Evolutionary conservation across 1,140 invertebrate species (phyloP), one percentile per base, ranked within the genome.

Genomic region (Cotesia typhae): DNA sequence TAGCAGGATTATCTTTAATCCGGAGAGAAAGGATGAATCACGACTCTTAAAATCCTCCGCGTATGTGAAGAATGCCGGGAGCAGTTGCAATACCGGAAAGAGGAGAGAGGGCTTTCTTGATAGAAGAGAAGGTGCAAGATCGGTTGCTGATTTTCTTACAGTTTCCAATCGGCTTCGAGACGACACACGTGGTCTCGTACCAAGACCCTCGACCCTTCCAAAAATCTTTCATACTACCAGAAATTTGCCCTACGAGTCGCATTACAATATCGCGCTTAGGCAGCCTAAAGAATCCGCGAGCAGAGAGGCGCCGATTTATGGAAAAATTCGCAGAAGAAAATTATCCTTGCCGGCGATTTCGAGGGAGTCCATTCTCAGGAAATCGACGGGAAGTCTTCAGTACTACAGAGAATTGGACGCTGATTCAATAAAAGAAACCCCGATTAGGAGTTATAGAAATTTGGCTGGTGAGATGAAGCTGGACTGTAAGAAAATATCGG

Each of bases 231-330:
- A 81, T 38, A 12, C 77, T n/a, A 59, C 36, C 14, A 80, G 74
- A 28, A 67, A 75, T 1, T n/a, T 57, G 3, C 74, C 65, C 12
- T 1, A 57, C 0, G 55, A 59, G 17, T 36, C 41, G 37, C 10
- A 41, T 47, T 73, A 37, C 71, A 77, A 12, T 60, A 78, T 80
- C 2, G 65, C 67, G 17, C 60, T 65, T 9, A 59, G 75, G 12
- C 71, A 75, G 0, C 72, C 70, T 9, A 79, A 74, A 59, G 77
- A 83, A 20, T 71, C 67, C 0, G 67, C 77, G 0, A 82, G 75
- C 3, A 78, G 81, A 36, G 84, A 86, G 14, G 82, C 81, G 0
- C 82, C 84, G 0, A 78, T 87, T 36, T 86, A 86, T 51, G 85
- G 85, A 0, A 80, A 76, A 17, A 87, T 87, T n/a, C 78, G 84